These are phyloP conservation scores for Tiliacea citrago DNA, from an alignment of 2,888 invertebrate genomes.

Conservation along the genomic window DNA sequence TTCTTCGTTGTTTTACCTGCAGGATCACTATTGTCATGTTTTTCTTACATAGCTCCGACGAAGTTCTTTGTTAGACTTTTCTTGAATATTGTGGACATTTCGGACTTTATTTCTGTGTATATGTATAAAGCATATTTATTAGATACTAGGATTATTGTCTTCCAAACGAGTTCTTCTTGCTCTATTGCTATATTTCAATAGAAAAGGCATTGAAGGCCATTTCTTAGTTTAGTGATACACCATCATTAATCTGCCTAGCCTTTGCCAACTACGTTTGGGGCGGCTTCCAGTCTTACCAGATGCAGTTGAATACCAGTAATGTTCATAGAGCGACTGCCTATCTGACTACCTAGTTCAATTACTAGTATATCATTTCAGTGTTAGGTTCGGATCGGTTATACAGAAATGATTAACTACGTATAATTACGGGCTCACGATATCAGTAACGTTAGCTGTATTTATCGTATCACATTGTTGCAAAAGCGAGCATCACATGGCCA, in stretches of 20 bases:
- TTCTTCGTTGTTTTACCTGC: slow-evolving; percentile 5
- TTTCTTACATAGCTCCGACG: too few species aligned
- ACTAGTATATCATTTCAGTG: not conserved
- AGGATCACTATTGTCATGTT: not conserved
- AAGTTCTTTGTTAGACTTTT: not conserved
- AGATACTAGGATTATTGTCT: not conserved
- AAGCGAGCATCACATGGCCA: slow-evolving; percentile 23
- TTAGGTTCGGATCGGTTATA: slow-evolving; percentile 4
- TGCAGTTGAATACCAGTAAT: not conserved
- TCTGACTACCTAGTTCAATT: not conserved
- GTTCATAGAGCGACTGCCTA: not conserved
- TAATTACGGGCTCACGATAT: slow-evolving; percentile 19
- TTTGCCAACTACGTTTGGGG: not conserved
- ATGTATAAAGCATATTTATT: not conserved
- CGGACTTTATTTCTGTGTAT: not conserved
- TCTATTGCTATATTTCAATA: not conserved
- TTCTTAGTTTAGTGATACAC: not conserved
- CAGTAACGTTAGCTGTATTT: slow-evolving; percentile 40
- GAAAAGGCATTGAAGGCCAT: not conserved
- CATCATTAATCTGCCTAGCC: not conserved
- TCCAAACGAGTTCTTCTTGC: not conserved
- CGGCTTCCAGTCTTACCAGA: not conserved
- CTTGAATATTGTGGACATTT: not conserved
- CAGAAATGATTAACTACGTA: slow-evolving; percentile 13
- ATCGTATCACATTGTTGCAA: slow-evolving; percentile 28